A percentile compares a stretch with the other conserved stretches of the same genome.
These are phyloP conservation scores for Anoncus sp. DNA, from an alignment of 2,888 invertebrate genomes.

Conservation along the genomic window DNA sequence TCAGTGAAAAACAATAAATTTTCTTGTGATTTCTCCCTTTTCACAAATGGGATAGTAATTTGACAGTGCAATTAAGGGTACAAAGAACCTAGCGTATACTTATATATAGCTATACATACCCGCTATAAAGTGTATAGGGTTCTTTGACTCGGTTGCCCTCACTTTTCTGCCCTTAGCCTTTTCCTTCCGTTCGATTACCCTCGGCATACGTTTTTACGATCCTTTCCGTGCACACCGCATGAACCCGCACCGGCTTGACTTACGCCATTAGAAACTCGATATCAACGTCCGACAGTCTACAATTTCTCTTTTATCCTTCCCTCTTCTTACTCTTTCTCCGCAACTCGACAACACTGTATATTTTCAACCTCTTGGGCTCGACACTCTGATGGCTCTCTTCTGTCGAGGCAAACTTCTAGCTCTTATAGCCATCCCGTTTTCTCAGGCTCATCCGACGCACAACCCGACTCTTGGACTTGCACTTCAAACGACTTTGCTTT, in stretches of 20 bases:
- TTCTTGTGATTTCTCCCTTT: conserved; percentile 65
- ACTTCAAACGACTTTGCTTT: conserved; percentile 22
- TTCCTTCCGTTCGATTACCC: conserved; percentile 78
- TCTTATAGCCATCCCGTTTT: conserved; percentile 8
- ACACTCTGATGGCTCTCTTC: not conserved
- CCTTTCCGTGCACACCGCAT: conserved; percentile 47
- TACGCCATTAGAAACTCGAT: conserved; percentile 81
- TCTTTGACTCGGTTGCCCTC: conserved; percentile 29
- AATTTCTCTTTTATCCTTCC: conserved; percentile 53
- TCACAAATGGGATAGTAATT: conserved; percentile 73
- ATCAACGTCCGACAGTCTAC: conserved; percentile 62
- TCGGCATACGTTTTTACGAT: conserved; percentile 77
- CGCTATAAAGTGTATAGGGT: conserved; percentile 37
- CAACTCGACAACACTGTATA: conserved; percentile 21
- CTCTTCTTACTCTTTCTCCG: conserved; percentile 11
- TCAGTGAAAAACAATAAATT: conserved; percentile 72
- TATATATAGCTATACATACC: conserved; percentile 3
- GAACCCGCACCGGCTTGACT: conserved; percentile 70
- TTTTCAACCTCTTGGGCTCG: conserved; percentile 2
- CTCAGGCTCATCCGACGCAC: not conserved
- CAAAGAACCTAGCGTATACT: conserved; percentile 61
- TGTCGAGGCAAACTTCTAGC: conserved; percentile 11
- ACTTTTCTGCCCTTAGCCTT: conserved; percentile 60
- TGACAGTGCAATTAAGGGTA: conserved; percentile 74
- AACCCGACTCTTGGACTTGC: conserved; percentile 2